A percentile compares a stretch with the other conserved stretches of the same genome.
phyloP scores from a whole-genome alignment of 2,797 vertebrate species.

The Potorous gilbertii region DNA sequence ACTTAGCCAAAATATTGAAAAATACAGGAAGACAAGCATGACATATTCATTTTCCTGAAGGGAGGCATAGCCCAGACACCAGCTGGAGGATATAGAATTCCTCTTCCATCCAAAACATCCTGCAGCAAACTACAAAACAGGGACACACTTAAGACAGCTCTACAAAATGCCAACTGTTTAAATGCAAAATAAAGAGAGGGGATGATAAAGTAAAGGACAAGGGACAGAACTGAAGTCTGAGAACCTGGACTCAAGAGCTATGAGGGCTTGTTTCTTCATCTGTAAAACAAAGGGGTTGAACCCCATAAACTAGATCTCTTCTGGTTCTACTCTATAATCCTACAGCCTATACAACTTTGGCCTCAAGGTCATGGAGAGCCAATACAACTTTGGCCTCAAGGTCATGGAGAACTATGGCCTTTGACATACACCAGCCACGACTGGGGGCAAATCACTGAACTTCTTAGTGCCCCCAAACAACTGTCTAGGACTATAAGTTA shows the following conservation, averaged over 20 bases:
- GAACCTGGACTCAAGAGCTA: no score
- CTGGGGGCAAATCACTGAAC: neutral
- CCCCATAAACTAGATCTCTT: neutral
- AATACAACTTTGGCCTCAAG: no score
- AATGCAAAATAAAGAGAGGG: no score
- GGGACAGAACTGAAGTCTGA: no score
- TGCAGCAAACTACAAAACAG: neutral
- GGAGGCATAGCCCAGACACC: conserved; percentile 16
- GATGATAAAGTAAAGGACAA: no score
- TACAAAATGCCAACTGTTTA: no score
- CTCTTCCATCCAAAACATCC: neutral
- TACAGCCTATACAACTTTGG: no score
- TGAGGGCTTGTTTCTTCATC: neutral
- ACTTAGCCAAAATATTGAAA: conserved; percentile 68
- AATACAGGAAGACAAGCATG: conserved; percentile 61
- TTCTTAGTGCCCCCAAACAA: no score
- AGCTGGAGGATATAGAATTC: conserved; percentile 30
- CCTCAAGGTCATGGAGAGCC: neutral
- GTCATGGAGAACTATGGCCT: neutral
- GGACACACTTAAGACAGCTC: neutral
- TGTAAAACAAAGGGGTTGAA: no score
- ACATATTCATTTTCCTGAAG: conserved; percentile 59
- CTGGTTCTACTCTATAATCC: neutral
- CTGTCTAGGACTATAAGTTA: no score
- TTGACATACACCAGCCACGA: no score